Evolutionary conservation across 1,140 invertebrate genomes (phyloP), one percentile per base, ranked within the genome.

Genomic region (Megalonaias nervosa): DNA sequence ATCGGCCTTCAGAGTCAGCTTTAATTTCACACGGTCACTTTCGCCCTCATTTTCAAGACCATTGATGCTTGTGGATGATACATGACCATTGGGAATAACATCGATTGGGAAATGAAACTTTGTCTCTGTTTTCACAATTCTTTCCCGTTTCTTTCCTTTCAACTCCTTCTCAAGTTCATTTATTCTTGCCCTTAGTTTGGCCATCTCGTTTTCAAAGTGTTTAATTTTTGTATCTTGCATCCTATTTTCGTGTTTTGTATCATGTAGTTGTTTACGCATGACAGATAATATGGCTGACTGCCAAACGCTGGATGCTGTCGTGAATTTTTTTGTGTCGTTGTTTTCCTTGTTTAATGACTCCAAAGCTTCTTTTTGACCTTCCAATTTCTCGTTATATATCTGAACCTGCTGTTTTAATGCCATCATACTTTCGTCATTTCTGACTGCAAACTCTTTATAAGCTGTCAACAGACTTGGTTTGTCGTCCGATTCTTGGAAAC

Each of bases 391-490:
- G n/a, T 15, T 72, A 23, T 73, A 38, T 73, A 73, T 71, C 58
- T 78, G 48, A 58, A 78, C 57, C 38, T 78, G 12, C 4, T 71
- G 26, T 48, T 78, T 72, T 31, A 78, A 19, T 12, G 31, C 48
- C 17, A 60, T 61, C 70, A 78, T 72, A 59, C 67, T 66, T 62
- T 78, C 76, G 66, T 78, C 76, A 19, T 65, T 78, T 58, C 67
- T 72, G 17, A 78, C 76, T 11, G 71, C 76, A 60, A 78, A 78
- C 26, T 78, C 76, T 73, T 55, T 55, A 48, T 78, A 78, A 3
- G 76, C 76, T 23, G 67, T 73, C 61, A 78, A 67, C 60, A 78
- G 65, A 23, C 70, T 78, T n/a, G 74, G 74, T 57, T 78, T 78
- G 17, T 78, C 38, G 2, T 38, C 57, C 17, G 66, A 31, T 67